Conservation (phyloP, 2,888 invertebrate species). For the Drosophila ezoana region DNA sequence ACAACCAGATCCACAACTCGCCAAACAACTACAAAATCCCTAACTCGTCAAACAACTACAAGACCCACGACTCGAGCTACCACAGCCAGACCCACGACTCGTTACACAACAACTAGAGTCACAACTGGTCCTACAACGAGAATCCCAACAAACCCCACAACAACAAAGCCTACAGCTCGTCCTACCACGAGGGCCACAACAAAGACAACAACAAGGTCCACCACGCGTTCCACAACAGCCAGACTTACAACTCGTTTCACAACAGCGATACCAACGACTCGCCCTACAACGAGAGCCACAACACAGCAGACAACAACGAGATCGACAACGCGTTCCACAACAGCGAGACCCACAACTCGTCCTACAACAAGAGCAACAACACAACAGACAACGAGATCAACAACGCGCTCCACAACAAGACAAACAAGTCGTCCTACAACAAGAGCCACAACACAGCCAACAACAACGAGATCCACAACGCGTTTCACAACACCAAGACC, state of each 20-base stretch:
- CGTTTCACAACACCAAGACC: slow-evolving; percentile 6
- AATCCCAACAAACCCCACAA: neutral
- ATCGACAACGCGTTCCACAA: slow-evolving; percentile 7
- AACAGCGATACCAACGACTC: slow-evolving; percentile 18
- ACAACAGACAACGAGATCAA: slow-evolving; percentile 22
- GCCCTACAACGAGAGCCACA: slow-evolving; percentile 5
- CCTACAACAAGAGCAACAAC: slow-evolving; percentile 12
- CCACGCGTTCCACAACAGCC: slow-evolving; percentile 4
- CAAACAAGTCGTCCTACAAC: slow-evolving; percentile 3
- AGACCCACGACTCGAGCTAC: slow-evolving; percentile 10
- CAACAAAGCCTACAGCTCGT: slow-evolving; percentile 13
- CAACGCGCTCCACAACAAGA: slow-evolving; percentile 16
- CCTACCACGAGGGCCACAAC: slow-evolving; percentile 2
- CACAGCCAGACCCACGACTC: slow-evolving; percentile 9
- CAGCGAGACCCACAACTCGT: slow-evolving; percentile 7
- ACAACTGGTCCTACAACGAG: slow-evolving; percentile 1
- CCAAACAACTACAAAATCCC: neutral
- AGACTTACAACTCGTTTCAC: slow-evolving; percentile 14
- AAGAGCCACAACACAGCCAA: slow-evolving; percentile 6
- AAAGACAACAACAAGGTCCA: slow-evolving; percentile 13
- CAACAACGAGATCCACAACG: slow-evolving; percentile 12
- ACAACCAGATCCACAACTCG: slow-evolving; percentile 22
- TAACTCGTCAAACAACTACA: slow-evolving; percentile 14
- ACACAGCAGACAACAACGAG: slow-evolving; percentile 14
- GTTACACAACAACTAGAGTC: slow-evolving; percentile 20